Evolutionary conservation across 1,140 invertebrate species (phyloP).

Genomic region (Drosophila mojavensis): DNA sequence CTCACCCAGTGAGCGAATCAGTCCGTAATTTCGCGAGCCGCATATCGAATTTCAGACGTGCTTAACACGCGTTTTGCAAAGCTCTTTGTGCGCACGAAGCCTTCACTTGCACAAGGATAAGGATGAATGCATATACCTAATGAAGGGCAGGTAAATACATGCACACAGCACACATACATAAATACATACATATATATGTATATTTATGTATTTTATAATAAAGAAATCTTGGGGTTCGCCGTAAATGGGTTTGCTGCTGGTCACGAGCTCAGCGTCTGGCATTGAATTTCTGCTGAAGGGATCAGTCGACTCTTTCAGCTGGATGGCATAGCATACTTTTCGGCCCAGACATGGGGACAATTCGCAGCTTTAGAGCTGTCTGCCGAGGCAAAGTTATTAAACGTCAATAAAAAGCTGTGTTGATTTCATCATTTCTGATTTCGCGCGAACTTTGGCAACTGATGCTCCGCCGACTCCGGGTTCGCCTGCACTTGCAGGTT

Average conservation of each 20-base stretch:
- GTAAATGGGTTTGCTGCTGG: background rate
- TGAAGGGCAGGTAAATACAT: background rate
- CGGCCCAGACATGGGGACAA: background rate
- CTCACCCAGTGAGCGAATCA: background rate
- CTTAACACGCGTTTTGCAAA: conserved; percentile 23
- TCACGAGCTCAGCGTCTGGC: background rate
- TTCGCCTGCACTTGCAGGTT: background rate
- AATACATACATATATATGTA: too few species aligned
- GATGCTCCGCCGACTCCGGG: conserved; percentile 3
- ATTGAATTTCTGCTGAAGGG: background rate
- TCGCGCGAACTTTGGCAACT: background rate
- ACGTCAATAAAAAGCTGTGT: background rate
- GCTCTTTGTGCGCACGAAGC: conserved; percentile 13
- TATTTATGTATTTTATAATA: background rate
- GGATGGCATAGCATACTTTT: conserved; percentile 21
- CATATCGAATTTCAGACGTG: conserved; percentile 38
- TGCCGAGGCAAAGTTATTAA: too few species aligned
- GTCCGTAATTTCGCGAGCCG: conserved; percentile 2
- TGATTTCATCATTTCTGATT: background rate
- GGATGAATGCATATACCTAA: background rate
- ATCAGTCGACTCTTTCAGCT: too few species aligned
- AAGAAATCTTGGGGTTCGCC: background rate
- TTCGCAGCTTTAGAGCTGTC: background rate
- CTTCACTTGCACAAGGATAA: background rate
- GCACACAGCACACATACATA: background rate